These are phyloP conservation scores for Aquatica leii DNA, from an alignment of 2,888 invertebrate species.

Conservation along the genomic window DNA sequence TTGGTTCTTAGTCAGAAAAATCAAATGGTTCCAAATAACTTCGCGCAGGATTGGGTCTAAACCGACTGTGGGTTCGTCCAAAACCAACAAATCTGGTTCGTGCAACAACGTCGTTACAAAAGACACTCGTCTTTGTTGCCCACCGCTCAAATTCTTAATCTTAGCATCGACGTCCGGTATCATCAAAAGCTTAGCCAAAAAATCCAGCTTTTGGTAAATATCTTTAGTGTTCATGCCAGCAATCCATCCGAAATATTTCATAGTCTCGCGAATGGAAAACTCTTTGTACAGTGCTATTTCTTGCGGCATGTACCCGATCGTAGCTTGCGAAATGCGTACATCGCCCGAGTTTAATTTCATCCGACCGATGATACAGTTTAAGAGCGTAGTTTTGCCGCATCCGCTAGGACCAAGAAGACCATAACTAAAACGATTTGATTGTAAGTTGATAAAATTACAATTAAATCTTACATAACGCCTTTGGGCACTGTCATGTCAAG, in stretches of 20 bases:
- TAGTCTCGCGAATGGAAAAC: slow-evolving; percentile 57
- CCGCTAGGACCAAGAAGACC: slow-evolving; percentile 3
- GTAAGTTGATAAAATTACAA: not conserved
- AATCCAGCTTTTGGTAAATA: slow-evolving; percentile 42
- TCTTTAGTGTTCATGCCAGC: slow-evolving; percentile 52
- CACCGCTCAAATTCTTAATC: slow-evolving; percentile 85
- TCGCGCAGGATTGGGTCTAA: slow-evolving; percentile 89
- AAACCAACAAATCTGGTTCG: slow-evolving; percentile 86
- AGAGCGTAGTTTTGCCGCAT: not conserved
- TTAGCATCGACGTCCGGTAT: slow-evolving; percentile 46
- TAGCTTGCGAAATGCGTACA: not conserved
- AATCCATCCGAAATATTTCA: slow-evolving; percentile 59
- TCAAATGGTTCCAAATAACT: slow-evolving; percentile 86
- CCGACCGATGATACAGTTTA: not conserved
- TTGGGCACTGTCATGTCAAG: slow-evolving; percentile 91
- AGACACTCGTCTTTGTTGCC: slow-evolving; percentile 88
- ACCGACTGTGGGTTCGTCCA: slow-evolving; percentile 94
- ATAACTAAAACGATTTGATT: not conserved
- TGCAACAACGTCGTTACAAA: slow-evolving; percentile 88
- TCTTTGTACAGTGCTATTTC: slow-evolving; percentile 59
- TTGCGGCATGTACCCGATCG: slow-evolving; percentile 6
- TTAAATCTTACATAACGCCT: slow-evolving; percentile 5
- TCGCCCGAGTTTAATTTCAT: not conserved
- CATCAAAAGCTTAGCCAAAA: slow-evolving; percentile 45
- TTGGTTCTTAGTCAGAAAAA: slow-evolving; percentile 78